Evolutionary conservation across 2,113 vertebrate species (phyloP).

Genomic region (Marmota flaviventris): DNA sequence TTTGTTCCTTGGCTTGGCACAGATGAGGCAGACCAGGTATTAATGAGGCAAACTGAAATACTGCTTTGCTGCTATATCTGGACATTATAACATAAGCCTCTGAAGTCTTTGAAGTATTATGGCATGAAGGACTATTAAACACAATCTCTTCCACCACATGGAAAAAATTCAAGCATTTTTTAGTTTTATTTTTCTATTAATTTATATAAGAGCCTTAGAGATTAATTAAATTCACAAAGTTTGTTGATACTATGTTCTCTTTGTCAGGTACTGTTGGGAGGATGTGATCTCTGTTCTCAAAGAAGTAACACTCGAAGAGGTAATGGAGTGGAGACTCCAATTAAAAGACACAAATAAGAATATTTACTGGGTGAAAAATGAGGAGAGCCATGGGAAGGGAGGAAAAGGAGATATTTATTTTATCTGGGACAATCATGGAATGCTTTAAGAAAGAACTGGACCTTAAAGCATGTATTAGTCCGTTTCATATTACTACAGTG

Average conservation of each 20-base stretch:
- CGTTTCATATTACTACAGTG: not conserved
- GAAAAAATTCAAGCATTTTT: not conserved
- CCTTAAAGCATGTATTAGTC: not conserved
- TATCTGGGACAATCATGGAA: not conserved
- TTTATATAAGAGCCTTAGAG: constrained; percentile 12
- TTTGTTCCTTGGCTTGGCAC: constrained; percentile 8
- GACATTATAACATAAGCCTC: constrained; percentile 37
- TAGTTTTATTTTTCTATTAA: not conserved
- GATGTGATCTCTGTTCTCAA: not conserved
- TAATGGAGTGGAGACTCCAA: not conserved
- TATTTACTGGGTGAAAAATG: not conserved
- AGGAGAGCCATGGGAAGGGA: not conserved
- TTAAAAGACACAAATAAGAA: not conserved
- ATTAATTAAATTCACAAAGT: not conserved
- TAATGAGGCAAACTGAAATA: not conserved
- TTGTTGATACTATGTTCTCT: not conserved
- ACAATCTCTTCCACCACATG: constrained; percentile 11
- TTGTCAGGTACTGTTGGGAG: not conserved
- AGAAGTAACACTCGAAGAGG: not conserved
- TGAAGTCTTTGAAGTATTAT: constrained; percentile 48
- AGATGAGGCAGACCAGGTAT: not conserved
- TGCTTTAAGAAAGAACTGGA: not conserved
- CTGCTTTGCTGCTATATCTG: not conserved
- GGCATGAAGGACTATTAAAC: not conserved
- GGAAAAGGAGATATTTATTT: not conserved